Base-by-base conservation (phyloP, 2,797 vertebrate species). In the Sebastes jordani region DNA sequence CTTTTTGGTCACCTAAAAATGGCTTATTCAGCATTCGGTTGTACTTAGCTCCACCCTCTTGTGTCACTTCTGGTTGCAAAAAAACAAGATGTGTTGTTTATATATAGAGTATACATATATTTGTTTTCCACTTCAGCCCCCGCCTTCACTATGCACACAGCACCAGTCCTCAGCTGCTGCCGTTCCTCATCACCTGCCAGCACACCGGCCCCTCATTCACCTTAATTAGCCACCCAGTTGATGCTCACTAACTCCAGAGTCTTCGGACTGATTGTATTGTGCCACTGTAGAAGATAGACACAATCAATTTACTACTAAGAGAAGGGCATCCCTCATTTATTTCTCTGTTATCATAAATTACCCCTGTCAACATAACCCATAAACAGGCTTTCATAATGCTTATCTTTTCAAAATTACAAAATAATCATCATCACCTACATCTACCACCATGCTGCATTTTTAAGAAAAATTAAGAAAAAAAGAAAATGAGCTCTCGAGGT, bases 161-260 rank as follows among this genome's bases (percentile, higher is more conserved):
- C 71, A 83, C 58, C 3, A 23, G 18, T 58, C 63, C 63, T 79
- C 88, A 83, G 80, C 80, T 89, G 73, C 74, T 84, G 34, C 63
- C 13, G n/a, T 54, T 78, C 63, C 72, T 49, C 46, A 32, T 77
- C 80, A 85, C 80, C 83, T 89, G 81, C 81, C 71, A 63, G 64
- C 81, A 79, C 78, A 91, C 83, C 84, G 88, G 87, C 46, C 27
- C 55, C 86, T 84, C 66, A 77, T 81, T 82, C 42, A 69, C 73
- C 46, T 71, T 75, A 86, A 90, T 83, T 71, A 88, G 64, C 60
- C 60, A 36, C 69, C 74, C 75, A 62, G 56, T 49, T 78, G 20
- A 74, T 56, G 71, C 36, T 78, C 75, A 55, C 71, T 64, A 62
- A 79, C 60, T 64, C 55, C 42, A 11, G 8, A 27, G 52, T 59